Base-by-base conservation (phyloP, 2,888 invertebrate genomes). In the Chalcis sispes region DNA sequence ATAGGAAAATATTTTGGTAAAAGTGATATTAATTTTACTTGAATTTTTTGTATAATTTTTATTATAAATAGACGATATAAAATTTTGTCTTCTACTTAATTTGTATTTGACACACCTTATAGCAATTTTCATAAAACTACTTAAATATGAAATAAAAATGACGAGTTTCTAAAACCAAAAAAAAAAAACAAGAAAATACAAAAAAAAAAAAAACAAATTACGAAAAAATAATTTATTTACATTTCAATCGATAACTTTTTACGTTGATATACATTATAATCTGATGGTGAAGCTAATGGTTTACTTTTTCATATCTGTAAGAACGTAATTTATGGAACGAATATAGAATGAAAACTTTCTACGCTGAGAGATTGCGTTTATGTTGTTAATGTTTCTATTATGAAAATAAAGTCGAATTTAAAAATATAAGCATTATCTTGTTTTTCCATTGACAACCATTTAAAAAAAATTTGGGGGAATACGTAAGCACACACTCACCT, bases 311-410 rank as follows among this genome's bases (percentile, higher is more conserved):
- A 8, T 59, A 64, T 10, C 40, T 67, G 29, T 54, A 32, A 67
- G 61, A 36, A 52, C 58, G 50, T 59, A 59, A 65, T 23, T 42
- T 46, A 72, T 42, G 64, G 48, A 74, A 70, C 29, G 64, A 48
- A 15, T 59, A n/a, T n/a, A 70, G 58, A 15, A n/a, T 52, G 27
- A 64, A n/a, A n/a, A 75, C 70, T 75, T 70, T 70, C 58, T 75
- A 70, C 29, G 40, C 69, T 75, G 65, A 58, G 75, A 75, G 36
- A 71, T 66, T 67, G 76, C 40, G 46, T 76, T 72, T 76, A 66
- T 52, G 65, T 65, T 46, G 72, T 76, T 76, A 56, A 76, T 72
- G 72, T 72, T 77, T 77, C 48, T 77, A 64, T 59, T 67, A 72
- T 52, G 58, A 32, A 69, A 67, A 75, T 70, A 62, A 72, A 77